Conservation (phyloP, 2,797 vertebrate species). For the Petrocephalus sullivani region DNA sequence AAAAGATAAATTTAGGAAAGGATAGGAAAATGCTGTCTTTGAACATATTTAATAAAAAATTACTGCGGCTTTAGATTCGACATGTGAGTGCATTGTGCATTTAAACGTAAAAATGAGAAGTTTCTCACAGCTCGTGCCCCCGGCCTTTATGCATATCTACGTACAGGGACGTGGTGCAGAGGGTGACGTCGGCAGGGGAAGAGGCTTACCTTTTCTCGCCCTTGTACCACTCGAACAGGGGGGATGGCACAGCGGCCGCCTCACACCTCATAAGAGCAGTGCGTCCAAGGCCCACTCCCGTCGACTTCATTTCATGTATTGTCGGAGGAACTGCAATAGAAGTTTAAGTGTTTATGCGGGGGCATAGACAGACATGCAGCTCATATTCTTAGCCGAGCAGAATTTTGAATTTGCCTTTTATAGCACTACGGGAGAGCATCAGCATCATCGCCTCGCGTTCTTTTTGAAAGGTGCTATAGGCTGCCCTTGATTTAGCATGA, state of each 20-base stretch:
- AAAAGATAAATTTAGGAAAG: background rate
- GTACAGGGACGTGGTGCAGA: background rate
- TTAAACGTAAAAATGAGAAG: background rate
- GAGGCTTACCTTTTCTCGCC: conserved; percentile 90
- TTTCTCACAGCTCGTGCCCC: background rate
- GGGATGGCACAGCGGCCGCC: conserved; percentile 85
- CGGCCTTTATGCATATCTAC: background rate
- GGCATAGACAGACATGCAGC: background rate
- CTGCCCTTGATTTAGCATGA: background rate
- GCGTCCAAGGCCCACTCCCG: conserved; percentile 78
- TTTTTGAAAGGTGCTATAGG: background rate
- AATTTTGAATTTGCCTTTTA: background rate
- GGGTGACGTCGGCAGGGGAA: background rate
- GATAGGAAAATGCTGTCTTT: background rate
- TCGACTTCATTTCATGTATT: conserved; percentile 93
- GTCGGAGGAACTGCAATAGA: conserved; percentile 79
- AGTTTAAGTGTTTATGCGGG: background rate
- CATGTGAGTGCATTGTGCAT: background rate
- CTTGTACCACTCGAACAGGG: conserved; percentile 92
- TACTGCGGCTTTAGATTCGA: background rate
- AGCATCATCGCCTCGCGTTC: background rate
- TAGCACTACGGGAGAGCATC: background rate
- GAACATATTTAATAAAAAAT: background rate
- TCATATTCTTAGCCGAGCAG: background rate
- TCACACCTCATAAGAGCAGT: conserved; percentile 87